Evolutionary conservation across 2,797 vertebrate genomes (phyloP).

Genomic region (Chelidonichthys spinosus): DNA sequence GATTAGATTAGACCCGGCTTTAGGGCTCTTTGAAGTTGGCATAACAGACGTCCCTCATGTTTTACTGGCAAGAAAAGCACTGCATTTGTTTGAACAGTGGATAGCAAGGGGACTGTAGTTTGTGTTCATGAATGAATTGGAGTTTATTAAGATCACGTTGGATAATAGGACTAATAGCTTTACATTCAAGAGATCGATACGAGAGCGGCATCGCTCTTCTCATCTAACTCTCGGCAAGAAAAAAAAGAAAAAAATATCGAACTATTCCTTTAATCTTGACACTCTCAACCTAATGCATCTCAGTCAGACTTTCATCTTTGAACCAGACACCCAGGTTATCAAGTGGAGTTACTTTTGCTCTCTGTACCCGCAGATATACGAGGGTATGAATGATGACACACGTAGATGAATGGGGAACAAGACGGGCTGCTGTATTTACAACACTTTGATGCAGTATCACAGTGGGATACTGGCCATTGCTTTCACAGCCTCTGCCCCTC

Average conservation of each 20-base stretch:
- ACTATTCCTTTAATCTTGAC: conserved; percentile 15
- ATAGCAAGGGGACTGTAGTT: too few relatives aligned
- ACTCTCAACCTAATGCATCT: conserved; percentile 10
- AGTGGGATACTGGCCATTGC: conserved; percentile 50
- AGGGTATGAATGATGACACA: conserved; percentile 18
- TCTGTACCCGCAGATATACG: conserved; percentile 19
- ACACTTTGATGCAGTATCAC: conserved; percentile 62
- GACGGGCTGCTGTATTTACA: conserved; percentile 50
- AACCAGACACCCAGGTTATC: conserved; percentile 26
- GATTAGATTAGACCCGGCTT: too few relatives aligned
- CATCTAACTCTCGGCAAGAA: background rate
- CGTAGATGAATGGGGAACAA: conserved; percentile 57
- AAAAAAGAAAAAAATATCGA: conserved; percentile 12
- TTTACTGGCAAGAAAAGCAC: background rate
- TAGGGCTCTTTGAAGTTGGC: too few relatives aligned
- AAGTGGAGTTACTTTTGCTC: conserved; percentile 28
- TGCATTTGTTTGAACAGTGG: too few relatives aligned
- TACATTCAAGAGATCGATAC: background rate
- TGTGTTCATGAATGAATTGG: background rate
- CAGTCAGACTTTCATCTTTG: conserved; percentile 17
- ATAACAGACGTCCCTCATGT: too few relatives aligned
- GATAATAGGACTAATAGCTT: background rate
- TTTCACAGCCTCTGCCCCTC: conserved; percentile 51
- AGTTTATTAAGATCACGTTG: background rate
- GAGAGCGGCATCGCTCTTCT: background rate